Evolutionary conservation across 2,113 vertebrate genomes (phyloP), one percentile per base, ranked within the genome.

Genomic region (Charina bottae): DNA sequence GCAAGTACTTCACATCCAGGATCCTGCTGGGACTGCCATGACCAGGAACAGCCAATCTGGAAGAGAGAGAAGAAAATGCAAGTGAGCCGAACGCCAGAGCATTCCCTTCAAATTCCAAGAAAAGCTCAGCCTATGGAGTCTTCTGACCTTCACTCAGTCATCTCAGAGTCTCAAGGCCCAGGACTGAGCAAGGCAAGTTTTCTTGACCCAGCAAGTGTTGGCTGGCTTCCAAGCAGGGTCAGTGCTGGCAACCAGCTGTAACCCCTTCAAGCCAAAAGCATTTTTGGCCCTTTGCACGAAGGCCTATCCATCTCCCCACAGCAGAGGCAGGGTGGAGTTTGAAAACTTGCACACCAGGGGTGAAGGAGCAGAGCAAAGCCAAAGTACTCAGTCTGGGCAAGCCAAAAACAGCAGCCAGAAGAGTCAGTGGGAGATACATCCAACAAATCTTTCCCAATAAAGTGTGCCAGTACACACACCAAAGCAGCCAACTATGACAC

Each of bases 1-100:
- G 9, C 28, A 55, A 23, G 0, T 0, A 56, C 49, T 9, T 78
- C 24, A 0, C 0, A 33, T 5, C 56, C 0, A 2, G 88, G 89
- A 15, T 26, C 3, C 0, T 5, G 9, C 28, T 90, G 90, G 0
- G 1, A 26, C 2, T 1, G 0, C 28, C 93, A 89, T 90, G 83
- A 0, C 49, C 58, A 53, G 0, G 12, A 64, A 1, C 0, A 64
- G 7, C 13, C 3, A 85, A 88, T 60, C 95, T 95, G 93, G 24
- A 0, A 87, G 86, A 92, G 53, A 58, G 83, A 19, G 17, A 19
- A 11, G 33, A 17, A 2, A 23, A 23, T 6, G 68, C 17, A 59
- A 46, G 28, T 12, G 54, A 86, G 64, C 37, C 17, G n/a, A 6
- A 23, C 19, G 53, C 10, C 6, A 13, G 21, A 17, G 10, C 55